phyloP scores from a whole-genome alignment of 2,797 vertebrate genomes.

The Capromys pilorides region DNA sequence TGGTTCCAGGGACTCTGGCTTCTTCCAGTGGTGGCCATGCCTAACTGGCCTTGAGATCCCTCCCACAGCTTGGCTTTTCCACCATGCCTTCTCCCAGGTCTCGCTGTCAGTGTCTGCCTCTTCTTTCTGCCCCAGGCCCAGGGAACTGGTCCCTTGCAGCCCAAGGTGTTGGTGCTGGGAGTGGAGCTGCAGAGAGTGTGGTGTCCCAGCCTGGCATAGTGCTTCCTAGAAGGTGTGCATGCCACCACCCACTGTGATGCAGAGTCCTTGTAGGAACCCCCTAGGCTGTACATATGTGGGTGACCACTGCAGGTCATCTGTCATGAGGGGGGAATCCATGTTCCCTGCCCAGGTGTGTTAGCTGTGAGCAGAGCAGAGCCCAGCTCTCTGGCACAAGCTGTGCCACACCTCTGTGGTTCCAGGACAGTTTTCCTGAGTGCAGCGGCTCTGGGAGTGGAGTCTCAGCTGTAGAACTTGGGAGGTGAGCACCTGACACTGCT shows the following conservation, averaged over 20 bases:
- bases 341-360: not conserved
- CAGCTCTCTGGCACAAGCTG: not conserved
- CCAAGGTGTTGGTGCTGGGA: not conserved
- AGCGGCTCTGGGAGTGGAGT: not conserved
- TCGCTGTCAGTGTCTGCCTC: not conserved
- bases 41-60: not conserved
- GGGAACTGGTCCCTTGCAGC: too few species aligned
- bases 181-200: not conserved
- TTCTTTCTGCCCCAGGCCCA: not conserved
- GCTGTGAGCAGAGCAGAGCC: not conserved
- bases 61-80: not conserved
- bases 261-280: not conserved
- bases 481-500: not conserved
- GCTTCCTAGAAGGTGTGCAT: not conserved
- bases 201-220: not conserved
- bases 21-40: not conserved
- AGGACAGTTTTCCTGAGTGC: not conserved
- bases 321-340: not conserved
- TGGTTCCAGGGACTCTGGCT: not conserved
- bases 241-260: not conserved
- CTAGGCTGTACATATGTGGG: not conserved
- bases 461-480: not conserved
- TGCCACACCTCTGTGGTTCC: not conserved
- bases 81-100: not conserved
- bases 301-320: not conserved